Evolutionary conservation across 2,888 invertebrate species (phyloP), one percentile per base, ranked within the genome.

Genomic region (Omphaloscelis lunosa): DNA sequence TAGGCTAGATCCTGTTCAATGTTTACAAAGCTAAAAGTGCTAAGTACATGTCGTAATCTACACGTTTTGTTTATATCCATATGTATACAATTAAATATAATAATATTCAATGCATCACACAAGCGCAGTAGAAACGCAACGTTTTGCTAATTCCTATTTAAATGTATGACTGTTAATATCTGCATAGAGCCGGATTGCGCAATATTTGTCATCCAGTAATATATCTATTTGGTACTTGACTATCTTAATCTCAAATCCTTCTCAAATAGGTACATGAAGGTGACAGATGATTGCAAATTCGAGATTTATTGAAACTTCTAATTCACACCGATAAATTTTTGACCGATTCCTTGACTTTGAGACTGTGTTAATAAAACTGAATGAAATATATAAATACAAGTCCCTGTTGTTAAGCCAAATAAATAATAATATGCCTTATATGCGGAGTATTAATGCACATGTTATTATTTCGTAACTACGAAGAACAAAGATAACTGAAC

Each of bases 1-100:
- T 89, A 86, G 39, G 45, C 53, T 77, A 88, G 85, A 90, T 90
- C 90, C 90, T 89, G 91, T 88, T 89, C 79, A 82, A 34, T 82
- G 79, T 88, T 89, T 82, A 79, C 83, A 79, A 74, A 74, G 20
- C n/a, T 61, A 39, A n/a, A 58, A 70, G 73, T 75, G 39, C 56
- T 69, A 75, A 61, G 68, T 72, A 75, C 58, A 11, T 66, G 23
- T 65, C 45, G 45, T 72, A 78, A 79, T 74, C 51, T 62, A 59
- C 67, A 72, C 75, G 71, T 65, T 77, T 76, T 79, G 76, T 79
- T 72, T 83, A 70, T 59, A 20, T 74, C 66, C 58, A 29, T 59
- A 34, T 34, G 34, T 34, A 34, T 34, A 51, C 45, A 39, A 71
- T 75, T 29, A 41, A 61, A 65, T 27, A 61, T 56, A 63, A 74